Percentiles rank a stretch among this genome's conserved stretches.
phyloP scores from a whole-genome alignment of 2,888 invertebrate genomes.

The Troides helena region DNA sequence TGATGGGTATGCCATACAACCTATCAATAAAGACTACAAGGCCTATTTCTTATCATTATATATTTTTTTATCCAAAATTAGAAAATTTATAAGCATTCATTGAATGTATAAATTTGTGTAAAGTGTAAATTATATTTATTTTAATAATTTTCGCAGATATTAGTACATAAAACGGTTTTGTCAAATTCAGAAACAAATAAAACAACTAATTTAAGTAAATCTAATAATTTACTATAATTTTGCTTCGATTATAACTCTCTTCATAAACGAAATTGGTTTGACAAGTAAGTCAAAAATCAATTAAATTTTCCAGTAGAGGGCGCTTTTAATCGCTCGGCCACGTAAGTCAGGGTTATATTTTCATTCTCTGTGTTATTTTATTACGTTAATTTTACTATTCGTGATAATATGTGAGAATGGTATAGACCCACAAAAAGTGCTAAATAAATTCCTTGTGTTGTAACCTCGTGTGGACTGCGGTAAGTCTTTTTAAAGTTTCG shows the following conservation, averaged over 20 bases:
- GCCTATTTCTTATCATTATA: too few species aligned
- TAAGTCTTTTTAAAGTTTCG: slow-evolving; percentile 54
- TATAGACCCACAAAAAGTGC: slow-evolving; percentile 56
- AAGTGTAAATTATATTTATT: too few species aligned
- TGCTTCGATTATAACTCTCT: not conserved
- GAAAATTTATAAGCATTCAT: too few species aligned
- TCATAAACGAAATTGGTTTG: slow-evolving; percentile 40
- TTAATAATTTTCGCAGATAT: too few species aligned
- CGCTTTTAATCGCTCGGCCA: slow-evolving; percentile 76
- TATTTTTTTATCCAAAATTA: too few species aligned
- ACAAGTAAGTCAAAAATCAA: slow-evolving; percentile 68
- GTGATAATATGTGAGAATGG: slow-evolving; percentile 69
- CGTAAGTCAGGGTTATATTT: slow-evolving; percentile 79
- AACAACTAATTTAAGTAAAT: not conserved
- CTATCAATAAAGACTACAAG: too few species aligned
- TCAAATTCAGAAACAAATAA: too few species aligned
- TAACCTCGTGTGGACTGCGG: slow-evolving; percentile 51
- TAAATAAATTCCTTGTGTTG: slow-evolving; percentile 56
- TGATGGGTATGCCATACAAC: too few species aligned
- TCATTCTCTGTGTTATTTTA: slow-evolving; percentile 65
- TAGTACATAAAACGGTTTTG: too few species aligned
- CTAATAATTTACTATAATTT: not conserved
- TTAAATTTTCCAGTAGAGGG: slow-evolving; percentile 60
- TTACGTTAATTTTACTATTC: slow-evolving; percentile 59
- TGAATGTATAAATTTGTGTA: too few species aligned